Conservation (phyloP, 2,797 vertebrate species). For the Kryptopterus vitreolus region DNA sequence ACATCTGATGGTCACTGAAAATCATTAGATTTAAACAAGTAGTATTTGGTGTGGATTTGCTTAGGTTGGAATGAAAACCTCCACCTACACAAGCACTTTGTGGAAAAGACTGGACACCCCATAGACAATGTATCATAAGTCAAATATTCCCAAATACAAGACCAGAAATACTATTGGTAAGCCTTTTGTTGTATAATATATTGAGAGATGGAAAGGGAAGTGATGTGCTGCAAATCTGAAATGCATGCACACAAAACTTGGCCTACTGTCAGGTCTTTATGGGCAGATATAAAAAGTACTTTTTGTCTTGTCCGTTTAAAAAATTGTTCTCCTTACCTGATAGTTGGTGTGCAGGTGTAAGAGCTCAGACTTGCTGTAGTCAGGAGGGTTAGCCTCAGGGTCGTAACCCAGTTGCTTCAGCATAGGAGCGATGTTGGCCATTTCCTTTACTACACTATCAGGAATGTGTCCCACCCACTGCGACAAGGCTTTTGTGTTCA, state of each 20-base stretch:
- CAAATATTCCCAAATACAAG: neutral
- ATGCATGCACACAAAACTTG: neutral
- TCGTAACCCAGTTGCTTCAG: constrained; percentile 89
- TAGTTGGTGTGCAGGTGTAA: constrained; percentile 76
- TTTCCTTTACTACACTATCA: constrained; percentile 84
- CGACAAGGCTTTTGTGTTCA: constrained; percentile 90
- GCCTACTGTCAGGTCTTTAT: neutral
- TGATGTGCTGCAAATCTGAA: neutral
- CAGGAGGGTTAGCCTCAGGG: constrained; percentile 90
- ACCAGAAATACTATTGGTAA: neutral
- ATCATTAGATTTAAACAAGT: too few relatives aligned
- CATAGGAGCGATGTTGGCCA: constrained; percentile 94
- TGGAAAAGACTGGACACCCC: too few relatives aligned
- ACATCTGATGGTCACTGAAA: too few relatives aligned
- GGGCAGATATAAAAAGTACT: too few relatives aligned
- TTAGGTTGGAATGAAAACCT: too few relatives aligned
- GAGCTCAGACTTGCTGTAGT: constrained; percentile 81
- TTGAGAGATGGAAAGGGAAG: neutral
- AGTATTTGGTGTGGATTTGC: too few relatives aligned
- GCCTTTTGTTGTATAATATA: neutral
- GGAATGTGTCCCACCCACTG: constrained; percentile 95
- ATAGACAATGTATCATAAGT: neutral
- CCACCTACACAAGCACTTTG: too few relatives aligned
- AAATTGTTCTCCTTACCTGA: constrained; percentile 56
- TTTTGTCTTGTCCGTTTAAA: neutral